Conservation (phyloP, 2,113 vertebrate species). For the Sinocyclocheilus rhinocerous region DNA sequence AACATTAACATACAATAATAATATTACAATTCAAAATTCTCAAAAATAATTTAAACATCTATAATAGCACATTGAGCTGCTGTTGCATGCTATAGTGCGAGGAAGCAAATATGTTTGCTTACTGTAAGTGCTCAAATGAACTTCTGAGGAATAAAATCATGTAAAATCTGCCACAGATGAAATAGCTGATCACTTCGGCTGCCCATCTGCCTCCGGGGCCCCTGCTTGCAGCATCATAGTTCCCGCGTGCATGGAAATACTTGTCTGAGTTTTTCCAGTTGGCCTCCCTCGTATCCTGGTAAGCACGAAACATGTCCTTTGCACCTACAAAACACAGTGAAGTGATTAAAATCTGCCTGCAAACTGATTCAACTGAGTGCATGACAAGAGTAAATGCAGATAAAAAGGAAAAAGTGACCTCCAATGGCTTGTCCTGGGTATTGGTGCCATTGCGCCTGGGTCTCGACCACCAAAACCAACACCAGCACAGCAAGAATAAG, state of each 20-base stretch:
- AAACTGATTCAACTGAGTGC: background rate
- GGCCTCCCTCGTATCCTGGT: constrained; percentile 35
- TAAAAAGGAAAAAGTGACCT: constrained; percentile 44
- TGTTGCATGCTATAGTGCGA: background rate
- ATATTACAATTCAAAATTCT: background rate
- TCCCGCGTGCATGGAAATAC: constrained; percentile 70
- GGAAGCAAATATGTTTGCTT: background rate
- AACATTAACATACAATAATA: background rate
- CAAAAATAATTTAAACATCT: background rate
- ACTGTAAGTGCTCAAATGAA: background rate
- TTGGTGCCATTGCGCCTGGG: constrained; percentile 58
- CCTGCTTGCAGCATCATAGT: constrained; percentile 59
- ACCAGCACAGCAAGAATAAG: constrained; percentile 56
- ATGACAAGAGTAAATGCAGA: background rate
- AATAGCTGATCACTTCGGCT: constrained; percentile 62
- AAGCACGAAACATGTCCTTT: constrained; percentile 55
- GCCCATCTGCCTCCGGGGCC: constrained; percentile 62
- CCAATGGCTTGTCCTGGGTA: constrained; percentile 38
- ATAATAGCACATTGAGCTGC: background rate
- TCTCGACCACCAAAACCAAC: constrained; percentile 51
- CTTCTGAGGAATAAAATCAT: background rate
- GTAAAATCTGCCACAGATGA: background rate
- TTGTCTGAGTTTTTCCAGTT: constrained; percentile 59
- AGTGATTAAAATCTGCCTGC: no score
- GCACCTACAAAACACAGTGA: constrained; percentile 45